These are phyloP conservation scores for Archips xylosteana DNA, from an alignment of 2,888 invertebrate species.

Conservation along the genomic window DNA sequence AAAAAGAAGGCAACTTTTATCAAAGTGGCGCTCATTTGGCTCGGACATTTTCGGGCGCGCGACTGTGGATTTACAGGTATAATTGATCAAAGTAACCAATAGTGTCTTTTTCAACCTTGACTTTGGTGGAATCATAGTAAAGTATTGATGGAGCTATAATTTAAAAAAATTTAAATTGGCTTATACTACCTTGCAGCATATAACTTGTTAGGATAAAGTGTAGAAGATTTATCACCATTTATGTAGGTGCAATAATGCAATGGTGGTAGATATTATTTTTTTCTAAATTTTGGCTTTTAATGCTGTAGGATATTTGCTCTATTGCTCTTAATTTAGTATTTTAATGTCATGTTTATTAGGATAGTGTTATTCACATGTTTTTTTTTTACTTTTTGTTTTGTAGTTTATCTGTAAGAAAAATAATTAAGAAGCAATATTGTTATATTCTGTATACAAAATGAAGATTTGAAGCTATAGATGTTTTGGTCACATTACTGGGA, in stretches of 20 bases:
- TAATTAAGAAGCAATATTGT: not conserved
- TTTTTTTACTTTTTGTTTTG: not conserved
- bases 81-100: too few species aligned
- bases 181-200: not conserved
- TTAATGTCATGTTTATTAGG: constrained; percentile 7
- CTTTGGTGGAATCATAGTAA: too few species aligned
- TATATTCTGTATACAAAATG: not conserved
- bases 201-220: too few species aligned
- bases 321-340: constrained; percentile 20
- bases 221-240: too few species aligned
- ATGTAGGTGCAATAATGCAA: not conserved
- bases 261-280: not conserved
- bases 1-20: too few species aligned
- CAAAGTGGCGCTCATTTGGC: too few species aligned
- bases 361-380: not conserved
- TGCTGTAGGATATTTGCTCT: constrained; percentile 1
- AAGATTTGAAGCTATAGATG: not conserved
- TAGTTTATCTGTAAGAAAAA: not conserved
- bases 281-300: not conserved
- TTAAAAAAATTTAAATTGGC: not conserved
- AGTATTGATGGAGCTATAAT: too few species aligned
- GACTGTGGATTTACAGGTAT: too few species aligned
- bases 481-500: not conserved
- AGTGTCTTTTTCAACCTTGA: too few species aligned
- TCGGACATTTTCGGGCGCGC: too few species aligned